Conservation (phyloP, 2,888 invertebrate genomes). For the Dorcus parallelipipedus region DNA sequence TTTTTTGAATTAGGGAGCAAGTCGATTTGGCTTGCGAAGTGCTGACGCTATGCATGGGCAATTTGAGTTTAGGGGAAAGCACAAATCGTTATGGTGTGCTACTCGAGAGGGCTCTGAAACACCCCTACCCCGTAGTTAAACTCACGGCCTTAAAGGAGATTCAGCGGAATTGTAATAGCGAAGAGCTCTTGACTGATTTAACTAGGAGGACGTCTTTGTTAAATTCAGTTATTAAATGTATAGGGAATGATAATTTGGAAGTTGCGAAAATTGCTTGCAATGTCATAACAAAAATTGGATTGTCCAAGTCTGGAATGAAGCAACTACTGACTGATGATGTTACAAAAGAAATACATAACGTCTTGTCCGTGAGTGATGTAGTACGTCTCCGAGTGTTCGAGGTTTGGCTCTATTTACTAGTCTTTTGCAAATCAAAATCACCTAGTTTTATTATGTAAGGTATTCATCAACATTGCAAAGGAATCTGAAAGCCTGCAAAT, state of each 20-base stretch:
- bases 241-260: slow-evolving; percentile 58
- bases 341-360: slow-evolving; percentile 56
- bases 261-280: slow-evolving; percentile 60
- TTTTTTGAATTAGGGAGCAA: slow-evolving; percentile 51
- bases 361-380: slow-evolving; percentile 57
- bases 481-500: slow-evolving; percentile 59
- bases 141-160: slow-evolving; percentile 64
- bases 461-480: slow-evolving; percentile 62
- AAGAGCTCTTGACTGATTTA: slow-evolving; percentile 35
- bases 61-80: slow-evolving; percentile 59
- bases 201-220: slow-evolving; percentile 47
- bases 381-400: slow-evolving; percentile 63
- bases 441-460: slow-evolving; percentile 44
- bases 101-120: slow-evolving; percentile 60
- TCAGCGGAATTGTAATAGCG: slow-evolving; percentile 35
- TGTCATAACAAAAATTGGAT: slow-evolving; percentile 54
- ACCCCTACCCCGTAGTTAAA: slow-evolving; percentile 62
- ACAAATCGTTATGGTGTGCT: slow-evolving; percentile 58
- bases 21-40: slow-evolving; percentile 64
- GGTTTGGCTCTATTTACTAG: slow-evolving; percentile 12
- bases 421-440: background rate
- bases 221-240: slow-evolving; percentile 55
- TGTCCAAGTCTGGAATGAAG: slow-evolving; percentile 47
- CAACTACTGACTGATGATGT: slow-evolving; percentile 55
- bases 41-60: slow-evolving; percentile 61